phyloP scores from a whole-genome alignment of 1,140 invertebrate species.

The Sycophaga agraensis region DNA sequence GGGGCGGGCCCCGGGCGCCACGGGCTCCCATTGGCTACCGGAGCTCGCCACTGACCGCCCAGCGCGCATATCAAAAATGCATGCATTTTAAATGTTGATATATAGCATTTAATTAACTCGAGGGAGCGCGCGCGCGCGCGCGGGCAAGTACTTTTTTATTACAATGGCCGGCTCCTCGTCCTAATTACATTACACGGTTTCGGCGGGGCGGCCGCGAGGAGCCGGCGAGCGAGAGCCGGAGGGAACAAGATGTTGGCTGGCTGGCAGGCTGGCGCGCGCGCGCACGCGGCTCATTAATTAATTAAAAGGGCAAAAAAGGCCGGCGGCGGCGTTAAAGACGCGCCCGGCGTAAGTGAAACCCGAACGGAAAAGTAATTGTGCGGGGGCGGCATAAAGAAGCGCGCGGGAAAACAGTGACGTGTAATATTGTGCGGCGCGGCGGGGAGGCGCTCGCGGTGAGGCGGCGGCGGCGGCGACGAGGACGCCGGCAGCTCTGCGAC shows the following conservation, averaged over 20 bases:
- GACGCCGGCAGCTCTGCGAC: neutral
- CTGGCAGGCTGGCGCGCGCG: neutral
- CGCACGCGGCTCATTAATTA: conserved; percentile 12
- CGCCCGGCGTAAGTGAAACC: conserved; percentile 19
- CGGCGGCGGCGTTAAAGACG: conserved; percentile 4
- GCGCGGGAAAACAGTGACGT: conserved; percentile 23
- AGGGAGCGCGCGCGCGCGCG: too few species aligned
- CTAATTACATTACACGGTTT: conserved; percentile 20
- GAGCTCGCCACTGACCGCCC: too few species aligned
- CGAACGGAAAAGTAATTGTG: conserved; percentile 29
- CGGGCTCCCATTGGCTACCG: too few species aligned
- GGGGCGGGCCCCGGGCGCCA: too few species aligned
- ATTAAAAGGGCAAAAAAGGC: conserved; percentile 22
- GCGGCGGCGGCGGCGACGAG: neutral
- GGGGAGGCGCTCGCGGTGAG: neutral
- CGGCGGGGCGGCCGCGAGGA: neutral
- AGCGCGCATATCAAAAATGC: neutral
- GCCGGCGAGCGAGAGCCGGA: neutral
- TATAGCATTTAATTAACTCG: conserved; percentile 22
- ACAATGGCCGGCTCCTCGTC: neutral
- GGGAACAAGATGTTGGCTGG: neutral
- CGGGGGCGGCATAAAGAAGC: neutral
- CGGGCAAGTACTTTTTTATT: conserved; percentile 14
- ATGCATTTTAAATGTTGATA: conserved; percentile 12
- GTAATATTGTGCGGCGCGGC: conserved; percentile 20